Evolutionary conservation across 2,888 invertebrate species (phyloP).

Genomic region (Aplocera efformata): DNA sequence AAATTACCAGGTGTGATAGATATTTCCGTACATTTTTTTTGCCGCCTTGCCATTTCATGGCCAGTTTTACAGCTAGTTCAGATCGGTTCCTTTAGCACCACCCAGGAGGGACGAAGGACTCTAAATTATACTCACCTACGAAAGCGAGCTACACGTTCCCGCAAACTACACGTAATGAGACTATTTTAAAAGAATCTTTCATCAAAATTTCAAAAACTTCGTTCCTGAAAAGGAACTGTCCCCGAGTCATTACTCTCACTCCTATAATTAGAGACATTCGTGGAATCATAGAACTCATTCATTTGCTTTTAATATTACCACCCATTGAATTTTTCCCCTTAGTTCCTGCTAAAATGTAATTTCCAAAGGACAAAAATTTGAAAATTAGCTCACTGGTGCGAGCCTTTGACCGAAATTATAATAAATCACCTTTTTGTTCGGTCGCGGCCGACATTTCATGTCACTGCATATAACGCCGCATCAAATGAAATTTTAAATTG

Average conservation of each 20-base stretch:
- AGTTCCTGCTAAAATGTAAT: constrained; percentile 44
- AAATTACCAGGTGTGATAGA: too few relatives aligned
- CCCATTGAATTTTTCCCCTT: constrained; percentile 40
- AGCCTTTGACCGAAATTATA: constrained; percentile 48
- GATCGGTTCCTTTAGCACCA: too few relatives aligned
- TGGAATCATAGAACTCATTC: constrained; percentile 43
- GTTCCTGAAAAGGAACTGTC: too few relatives aligned
- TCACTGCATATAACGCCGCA: constrained; percentile 11
- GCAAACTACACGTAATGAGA: too few relatives aligned
- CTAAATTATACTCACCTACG: too few relatives aligned
- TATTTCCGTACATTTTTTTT: too few relatives aligned
- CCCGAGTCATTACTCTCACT: constrained; percentile 39
- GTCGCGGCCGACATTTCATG: constrained; percentile 24
- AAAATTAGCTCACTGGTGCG: constrained; percentile 51
- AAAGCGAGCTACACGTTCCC: too few relatives aligned
- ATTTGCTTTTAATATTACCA: constrained; percentile 48
- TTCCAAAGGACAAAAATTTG: constrained; percentile 46
- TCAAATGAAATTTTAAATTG: constrained; percentile 19
- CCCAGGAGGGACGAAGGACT: too few relatives aligned
- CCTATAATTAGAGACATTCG: constrained; percentile 48
- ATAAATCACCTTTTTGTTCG: constrained; percentile 56
- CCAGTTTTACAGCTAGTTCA: too few relatives aligned
- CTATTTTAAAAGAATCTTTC: too few relatives aligned
- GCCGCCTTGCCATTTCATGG: too few relatives aligned
- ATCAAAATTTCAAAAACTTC: too few relatives aligned